Evolutionary conservation across 1,140 invertebrate genomes (phyloP).

Genomic region (Acyrthosiphon pisum): DNA sequence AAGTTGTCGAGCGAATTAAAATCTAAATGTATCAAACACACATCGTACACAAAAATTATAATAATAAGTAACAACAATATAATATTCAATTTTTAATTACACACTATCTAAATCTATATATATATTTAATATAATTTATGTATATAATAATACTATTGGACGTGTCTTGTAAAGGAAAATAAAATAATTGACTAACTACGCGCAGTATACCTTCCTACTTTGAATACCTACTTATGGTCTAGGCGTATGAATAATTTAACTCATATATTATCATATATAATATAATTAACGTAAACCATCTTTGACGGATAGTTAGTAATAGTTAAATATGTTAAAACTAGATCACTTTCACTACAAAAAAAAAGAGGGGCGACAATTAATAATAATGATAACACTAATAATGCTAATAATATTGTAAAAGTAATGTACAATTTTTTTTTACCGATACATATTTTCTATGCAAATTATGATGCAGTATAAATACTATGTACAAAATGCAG

Average conservation of each 20-base stretch:
- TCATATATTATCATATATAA: not conserved
- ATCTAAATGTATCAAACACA: conserved; percentile 34
- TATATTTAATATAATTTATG: not conserved
- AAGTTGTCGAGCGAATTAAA: not conserved
- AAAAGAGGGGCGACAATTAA: not conserved
- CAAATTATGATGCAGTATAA: conserved; percentile 35
- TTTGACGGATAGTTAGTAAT: conserved; percentile 2
- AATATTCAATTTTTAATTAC: conserved; percentile 2
- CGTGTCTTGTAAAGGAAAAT: conserved; percentile 29
- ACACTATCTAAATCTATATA: conserved; percentile 14
- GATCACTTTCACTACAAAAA: conserved; percentile 51
- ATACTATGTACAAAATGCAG: conserved; percentile 56
- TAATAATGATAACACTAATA: not conserved
- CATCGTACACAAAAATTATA: conserved; percentile 14
- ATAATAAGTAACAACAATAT: conserved; percentile 49
- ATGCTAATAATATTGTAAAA: conserved; percentile 17
- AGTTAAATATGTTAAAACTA: conserved; percentile 24
- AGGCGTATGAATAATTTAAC: conserved; percentile 11
- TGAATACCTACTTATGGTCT: not conserved
- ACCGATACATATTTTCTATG: not conserved
- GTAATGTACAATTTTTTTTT: conserved; percentile 15
- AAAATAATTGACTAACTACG: conserved; percentile 39
- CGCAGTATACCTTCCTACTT: not conserved
- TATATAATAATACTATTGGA: conserved; percentile 36
- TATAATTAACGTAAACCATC: conserved; percentile 18